Percentiles rank a stretch among this genome's conserved stretches.
Evolutionary conservation across 1,140 invertebrate genomes (phyloP).

Genomic region (Dreissena rostriformis): DNA sequence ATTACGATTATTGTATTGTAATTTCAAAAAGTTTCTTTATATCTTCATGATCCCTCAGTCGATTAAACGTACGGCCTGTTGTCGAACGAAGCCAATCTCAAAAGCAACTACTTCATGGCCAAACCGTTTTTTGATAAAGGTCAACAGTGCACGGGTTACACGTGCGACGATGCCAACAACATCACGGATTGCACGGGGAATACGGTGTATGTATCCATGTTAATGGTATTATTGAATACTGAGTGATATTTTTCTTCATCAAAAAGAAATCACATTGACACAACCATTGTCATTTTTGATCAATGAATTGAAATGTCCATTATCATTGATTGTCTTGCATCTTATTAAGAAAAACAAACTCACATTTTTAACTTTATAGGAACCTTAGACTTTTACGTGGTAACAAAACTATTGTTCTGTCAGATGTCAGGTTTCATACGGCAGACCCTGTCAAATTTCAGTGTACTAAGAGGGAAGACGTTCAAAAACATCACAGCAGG

Average conservation of each 20-base stretch:
- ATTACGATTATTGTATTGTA: not conserved
- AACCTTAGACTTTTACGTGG: no score
- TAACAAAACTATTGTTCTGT: no score
- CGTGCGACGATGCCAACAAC: conserved; percentile 33
- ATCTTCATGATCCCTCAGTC: not conserved
- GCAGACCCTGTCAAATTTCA: conserved; percentile 17
- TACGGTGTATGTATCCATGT: conserved; percentile 30
- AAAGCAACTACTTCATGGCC: conserved; percentile 30
- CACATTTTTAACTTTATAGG: no score
- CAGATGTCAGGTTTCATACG: no score
- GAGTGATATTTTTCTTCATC: no score
- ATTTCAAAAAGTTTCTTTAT: conserved; percentile 2
- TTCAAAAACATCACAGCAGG: conserved; percentile 43
- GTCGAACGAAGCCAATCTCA: conserved; percentile 28
- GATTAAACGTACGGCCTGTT: conserved; percentile 36
- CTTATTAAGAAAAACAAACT: no score
- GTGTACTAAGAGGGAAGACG: conserved; percentile 16
- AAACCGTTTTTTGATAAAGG: not conserved
- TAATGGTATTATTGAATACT: no score
- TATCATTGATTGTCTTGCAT: no score
- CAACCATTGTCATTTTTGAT: no score
- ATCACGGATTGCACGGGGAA: conserved; percentile 34
- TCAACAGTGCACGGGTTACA: conserved; percentile 29
- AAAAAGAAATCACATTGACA: no score
- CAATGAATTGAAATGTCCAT: no score